These are phyloP conservation scores for Fukomys damarensis DNA, from an alignment of 2,113 vertebrate genomes.

Conservation along the genomic window DNA sequence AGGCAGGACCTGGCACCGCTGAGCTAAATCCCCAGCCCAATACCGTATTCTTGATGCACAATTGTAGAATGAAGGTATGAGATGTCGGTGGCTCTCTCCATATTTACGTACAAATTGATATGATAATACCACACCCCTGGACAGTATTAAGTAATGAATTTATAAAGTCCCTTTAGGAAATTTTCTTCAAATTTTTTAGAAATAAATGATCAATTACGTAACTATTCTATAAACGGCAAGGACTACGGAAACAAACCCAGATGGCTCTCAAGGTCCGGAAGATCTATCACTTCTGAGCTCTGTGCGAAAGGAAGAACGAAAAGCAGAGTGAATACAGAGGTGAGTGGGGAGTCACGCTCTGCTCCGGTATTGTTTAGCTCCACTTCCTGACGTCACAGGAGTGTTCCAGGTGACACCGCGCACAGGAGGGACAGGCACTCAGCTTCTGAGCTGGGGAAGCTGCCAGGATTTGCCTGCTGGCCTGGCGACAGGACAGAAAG, in stretches of 20 bases:
- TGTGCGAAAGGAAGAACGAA: background rate
- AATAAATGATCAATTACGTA: background rate
- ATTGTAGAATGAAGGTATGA: background rate
- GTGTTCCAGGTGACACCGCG: background rate
- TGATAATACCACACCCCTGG: background rate
- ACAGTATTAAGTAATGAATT: background rate
- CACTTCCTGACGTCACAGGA: background rate
- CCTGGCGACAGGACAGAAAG: background rate
- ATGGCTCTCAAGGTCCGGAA: background rate
- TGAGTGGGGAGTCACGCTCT: background rate
- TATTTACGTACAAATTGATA: background rate
- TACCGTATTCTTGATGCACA: background rate
- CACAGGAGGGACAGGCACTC: background rate
- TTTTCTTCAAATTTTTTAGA: background rate
- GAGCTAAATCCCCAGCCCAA: too few relatives aligned
- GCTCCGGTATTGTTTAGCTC: background rate
- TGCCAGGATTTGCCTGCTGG: background rate
- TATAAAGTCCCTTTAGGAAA: background rate
- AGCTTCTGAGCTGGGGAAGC: background rate
- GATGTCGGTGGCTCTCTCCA: background rate
- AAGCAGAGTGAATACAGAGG: background rate
- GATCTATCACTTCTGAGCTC: background rate
- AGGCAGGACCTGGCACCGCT: too few relatives aligned
- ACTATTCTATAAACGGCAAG: background rate
- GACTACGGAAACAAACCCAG: background rate